phyloP scores from a whole-genome alignment of 37 sponge, comb jelly and placozoan species.

The Petrosia ficiformis region DNA sequence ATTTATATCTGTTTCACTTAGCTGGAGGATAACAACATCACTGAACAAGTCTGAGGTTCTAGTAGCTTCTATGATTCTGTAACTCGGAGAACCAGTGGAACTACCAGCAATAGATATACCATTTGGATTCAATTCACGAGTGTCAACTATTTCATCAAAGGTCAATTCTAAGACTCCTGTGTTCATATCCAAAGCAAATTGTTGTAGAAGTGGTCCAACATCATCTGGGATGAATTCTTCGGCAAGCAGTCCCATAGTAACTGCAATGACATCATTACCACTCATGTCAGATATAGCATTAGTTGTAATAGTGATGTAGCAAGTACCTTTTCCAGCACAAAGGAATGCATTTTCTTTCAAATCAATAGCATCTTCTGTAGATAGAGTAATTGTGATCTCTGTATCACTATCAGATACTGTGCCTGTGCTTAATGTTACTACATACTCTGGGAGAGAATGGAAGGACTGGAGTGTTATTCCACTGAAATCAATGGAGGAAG shows the following conservation, averaged over 20 bases:
- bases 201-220: constrained; percentile 46
- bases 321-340: constrained; percentile 72
- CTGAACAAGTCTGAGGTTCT: constrained; percentile 57
- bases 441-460: constrained; percentile 27
- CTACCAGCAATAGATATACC: constrained; percentile 36
- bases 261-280: constrained; percentile 48
- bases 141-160: constrained; percentile 85
- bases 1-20: constrained; percentile 61
- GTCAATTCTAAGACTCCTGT: constrained; percentile 60
- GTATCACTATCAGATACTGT: constrained; percentile 23
- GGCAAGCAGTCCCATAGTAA: constrained; percentile 28
- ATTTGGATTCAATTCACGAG: constrained; percentile 38
- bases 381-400: constrained; percentile 41
- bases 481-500: constrained; percentile 46
- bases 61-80: constrained; percentile 74
- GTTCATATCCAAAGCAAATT: constrained; percentile 72
- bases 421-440: constrained; percentile 39
- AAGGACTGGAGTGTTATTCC: constrained; percentile 72
- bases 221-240: constrained; percentile 58
- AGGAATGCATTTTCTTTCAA: constrained; percentile 67
- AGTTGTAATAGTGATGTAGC: constrained; percentile 49
- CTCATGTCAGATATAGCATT: constrained; percentile 58
- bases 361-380: constrained; percentile 48
- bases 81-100: constrained; percentile 7
- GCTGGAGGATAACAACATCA: constrained; percentile 39